Evolutionary conservation across 1,140 invertebrate species (phyloP).

Genomic region (Rhopalosiphum padi): DNA sequence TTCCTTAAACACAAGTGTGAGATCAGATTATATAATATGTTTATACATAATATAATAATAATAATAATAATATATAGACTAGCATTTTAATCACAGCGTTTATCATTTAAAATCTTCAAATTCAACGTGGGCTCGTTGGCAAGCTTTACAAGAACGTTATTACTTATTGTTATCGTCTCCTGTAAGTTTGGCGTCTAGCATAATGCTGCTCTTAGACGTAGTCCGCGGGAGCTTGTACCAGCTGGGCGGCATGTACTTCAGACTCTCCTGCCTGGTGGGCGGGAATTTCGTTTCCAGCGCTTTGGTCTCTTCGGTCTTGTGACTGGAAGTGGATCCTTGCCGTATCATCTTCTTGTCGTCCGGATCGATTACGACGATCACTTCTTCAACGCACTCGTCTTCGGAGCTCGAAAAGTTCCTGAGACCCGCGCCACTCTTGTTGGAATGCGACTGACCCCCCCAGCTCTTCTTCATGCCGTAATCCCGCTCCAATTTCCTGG

Average conservation of each 20-base stretch:
- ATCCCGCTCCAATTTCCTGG: constrained; percentile 5
- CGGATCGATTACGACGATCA: not conserved
- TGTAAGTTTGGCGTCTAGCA: not conserved
- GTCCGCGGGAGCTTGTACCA: constrained; percentile 34
- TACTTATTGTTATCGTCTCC: not conserved
- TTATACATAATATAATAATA: not conserved
- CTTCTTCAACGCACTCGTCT: constrained; percentile 34
- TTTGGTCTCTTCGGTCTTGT: constrained; percentile 35
- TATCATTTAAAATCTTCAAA: not conserved
- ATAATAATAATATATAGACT: not conserved
- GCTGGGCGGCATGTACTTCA: constrained; percentile 39
- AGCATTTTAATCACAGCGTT: constrained; percentile 51
- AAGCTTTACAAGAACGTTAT: not conserved
- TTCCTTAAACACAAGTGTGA: not conserved
- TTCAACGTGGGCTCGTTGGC: not conserved
- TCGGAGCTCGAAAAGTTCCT: constrained; percentile 10
- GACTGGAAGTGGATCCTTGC: constrained; percentile 41
- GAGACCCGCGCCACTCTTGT: not conserved
- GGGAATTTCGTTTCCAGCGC: constrained; percentile 39
- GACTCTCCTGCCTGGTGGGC: constrained; percentile 36
- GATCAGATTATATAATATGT: not conserved
- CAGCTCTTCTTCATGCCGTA: constrained; percentile 19
- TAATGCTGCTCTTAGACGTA: constrained; percentile 40
- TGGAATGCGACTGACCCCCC: not conserved
- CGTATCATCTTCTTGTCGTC: not conserved